Percentiles rank a stretch among this genome's conserved stretches.
phyloP scores from a whole-genome alignment of 1,140 invertebrate genomes.

The Pogonognathellus flavescens region DNA sequence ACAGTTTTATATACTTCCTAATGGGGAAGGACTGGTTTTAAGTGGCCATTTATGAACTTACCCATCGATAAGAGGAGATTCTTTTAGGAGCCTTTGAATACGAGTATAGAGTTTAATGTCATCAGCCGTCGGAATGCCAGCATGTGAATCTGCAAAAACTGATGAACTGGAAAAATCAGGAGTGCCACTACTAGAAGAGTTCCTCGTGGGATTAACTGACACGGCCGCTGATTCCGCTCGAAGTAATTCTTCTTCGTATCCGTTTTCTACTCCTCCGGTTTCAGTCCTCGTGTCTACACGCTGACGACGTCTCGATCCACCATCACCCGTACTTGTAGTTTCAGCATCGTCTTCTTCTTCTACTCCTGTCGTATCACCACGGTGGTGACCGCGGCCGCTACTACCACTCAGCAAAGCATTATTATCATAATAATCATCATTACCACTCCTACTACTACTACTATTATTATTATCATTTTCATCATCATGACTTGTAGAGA shows the following conservation, averaged over 20 bases:
- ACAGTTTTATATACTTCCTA: conserved; percentile 42
- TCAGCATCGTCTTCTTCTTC: neutral
- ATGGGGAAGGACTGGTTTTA: conserved; percentile 23
- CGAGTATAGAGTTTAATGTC: conserved; percentile 58
- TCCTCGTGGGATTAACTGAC: conserved; percentile 34
- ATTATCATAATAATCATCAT: conserved; percentile 14
- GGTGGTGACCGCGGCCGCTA: no score
- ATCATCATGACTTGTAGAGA: conserved; percentile 15
- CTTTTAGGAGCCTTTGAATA: conserved; percentile 54
- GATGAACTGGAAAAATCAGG: conserved; percentile 38
- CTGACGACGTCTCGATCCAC: conserved; percentile 14
- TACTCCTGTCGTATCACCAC: neutral
- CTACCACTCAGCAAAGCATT: neutral
- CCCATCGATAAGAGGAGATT: conserved; percentile 64
- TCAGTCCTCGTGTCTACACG: conserved; percentile 11
- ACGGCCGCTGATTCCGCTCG: conserved; percentile 9
- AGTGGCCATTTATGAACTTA: conserved; percentile 53
- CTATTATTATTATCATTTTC: neutral
- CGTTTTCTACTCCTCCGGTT: conserved; percentile 25
- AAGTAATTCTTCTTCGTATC: conserved; percentile 8
- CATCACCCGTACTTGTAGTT: neutral
- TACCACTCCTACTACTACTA: neutral
- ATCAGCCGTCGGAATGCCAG: conserved; percentile 44
- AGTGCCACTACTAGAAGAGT: neutral
- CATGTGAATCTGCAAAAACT: conserved; percentile 46